A percentile compares a stretch with the other conserved stretches of the same genome.
Conservation (phyloP, 2,888 invertebrate species). For the Hirtodrosophila histrioides region DNA sequence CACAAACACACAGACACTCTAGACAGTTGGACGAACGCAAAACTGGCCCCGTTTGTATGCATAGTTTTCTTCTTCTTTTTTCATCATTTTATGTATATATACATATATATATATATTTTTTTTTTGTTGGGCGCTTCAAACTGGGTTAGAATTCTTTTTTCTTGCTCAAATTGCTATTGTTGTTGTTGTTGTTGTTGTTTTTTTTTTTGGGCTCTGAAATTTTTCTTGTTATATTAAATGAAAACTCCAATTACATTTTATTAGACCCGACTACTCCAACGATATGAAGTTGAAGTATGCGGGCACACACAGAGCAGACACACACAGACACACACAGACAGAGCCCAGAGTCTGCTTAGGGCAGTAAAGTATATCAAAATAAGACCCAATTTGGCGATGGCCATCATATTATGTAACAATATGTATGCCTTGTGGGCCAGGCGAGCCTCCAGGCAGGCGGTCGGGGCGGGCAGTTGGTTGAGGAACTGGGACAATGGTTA, state of each 20-base stretch:
- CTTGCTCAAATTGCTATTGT: not conserved
- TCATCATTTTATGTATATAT: not conserved
- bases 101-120: slow-evolving; percentile 1
- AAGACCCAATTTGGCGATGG: slow-evolving; percentile 7
- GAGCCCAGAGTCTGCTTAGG: too few species aligned
- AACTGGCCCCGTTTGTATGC: slow-evolving; percentile 67
- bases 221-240: slow-evolving; percentile 69
- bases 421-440: too few species aligned
- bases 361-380: not conserved
- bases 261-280: slow-evolving; percentile 51
- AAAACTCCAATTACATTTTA: slow-evolving; percentile 78
- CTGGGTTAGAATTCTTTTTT: slow-evolving; percentile 48
- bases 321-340: too few species aligned
- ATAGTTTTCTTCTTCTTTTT: slow-evolving; percentile 44
- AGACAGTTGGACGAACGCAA: slow-evolving; percentile 31
- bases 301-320: not conserved
- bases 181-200: slow-evolving; percentile 1
- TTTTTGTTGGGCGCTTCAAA: slow-evolving; percentile 22
- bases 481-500: too few species aligned
- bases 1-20: slow-evolving; percentile 15
- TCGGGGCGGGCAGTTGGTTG: too few species aligned
- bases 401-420: slow-evolving; percentile 2
- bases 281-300: slow-evolving; percentile 21
- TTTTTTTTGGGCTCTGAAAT: slow-evolving; percentile 11
- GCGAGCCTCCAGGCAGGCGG: too few species aligned